These are phyloP conservation scores for Tautogolabrus adspersus DNA, from an alignment of 2,113 vertebrate genomes.

Conservation along the genomic window DNA sequence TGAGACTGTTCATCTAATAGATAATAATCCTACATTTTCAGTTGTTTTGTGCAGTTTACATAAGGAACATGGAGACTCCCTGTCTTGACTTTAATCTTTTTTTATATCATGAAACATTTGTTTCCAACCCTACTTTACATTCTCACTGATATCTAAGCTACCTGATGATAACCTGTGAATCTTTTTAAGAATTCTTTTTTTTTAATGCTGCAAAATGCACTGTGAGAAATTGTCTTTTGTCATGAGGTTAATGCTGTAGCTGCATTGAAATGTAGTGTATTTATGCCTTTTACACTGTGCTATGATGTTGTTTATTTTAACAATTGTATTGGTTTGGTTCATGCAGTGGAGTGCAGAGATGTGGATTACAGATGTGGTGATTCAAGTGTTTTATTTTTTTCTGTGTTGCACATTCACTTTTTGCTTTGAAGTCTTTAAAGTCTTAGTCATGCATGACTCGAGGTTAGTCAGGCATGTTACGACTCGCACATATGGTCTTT, in stretches of 20 bases:
- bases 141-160: constrained; percentile 44
- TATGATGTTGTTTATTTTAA: constrained; percentile 6
- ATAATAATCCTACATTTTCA: neutral
- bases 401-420: constrained; percentile 9
- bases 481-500: constrained; percentile 41
- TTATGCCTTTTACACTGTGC: constrained; percentile 33
- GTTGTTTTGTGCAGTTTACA: neutral
- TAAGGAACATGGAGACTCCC: neutral
- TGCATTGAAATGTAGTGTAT: constrained; percentile 40
- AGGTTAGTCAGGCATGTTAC: constrained; percentile 1
- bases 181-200: constrained; percentile 22
- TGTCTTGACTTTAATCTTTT: neutral
- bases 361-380: neutral
- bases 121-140: neutral
- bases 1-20: neutral
- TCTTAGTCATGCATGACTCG: constrained; percentile 16
- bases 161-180: constrained; percentile 38
- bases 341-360: neutral
- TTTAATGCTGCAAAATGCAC: constrained; percentile 52
- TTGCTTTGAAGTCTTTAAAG: neutral
- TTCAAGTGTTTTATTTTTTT: neutral
- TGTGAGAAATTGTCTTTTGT: constrained; percentile 31
- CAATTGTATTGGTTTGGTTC: neutral
- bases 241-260: constrained; percentile 20
- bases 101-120: constrained; percentile 25